A percentile compares a stretch with the other conserved stretches of the same genome.
Evolutionary conservation across 2,113 vertebrate species (phyloP).

Genomic region (Hippolais icterina): DNA sequence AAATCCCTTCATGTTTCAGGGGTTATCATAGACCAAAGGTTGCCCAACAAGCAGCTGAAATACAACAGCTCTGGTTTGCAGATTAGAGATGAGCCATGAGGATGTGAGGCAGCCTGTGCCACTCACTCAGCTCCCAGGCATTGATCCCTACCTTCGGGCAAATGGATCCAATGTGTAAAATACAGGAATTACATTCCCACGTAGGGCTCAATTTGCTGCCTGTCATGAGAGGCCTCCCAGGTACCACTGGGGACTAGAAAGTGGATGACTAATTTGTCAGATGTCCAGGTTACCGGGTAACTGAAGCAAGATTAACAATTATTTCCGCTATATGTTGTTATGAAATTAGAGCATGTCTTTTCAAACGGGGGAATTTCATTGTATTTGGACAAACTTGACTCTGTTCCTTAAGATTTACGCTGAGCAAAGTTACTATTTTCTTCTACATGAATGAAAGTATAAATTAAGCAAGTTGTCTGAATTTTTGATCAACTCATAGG

Average conservation of each 20-base stretch:
- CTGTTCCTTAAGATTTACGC: not conserved
- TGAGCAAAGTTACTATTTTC: not conserved
- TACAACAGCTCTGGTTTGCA: not conserved
- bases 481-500: not conserved
- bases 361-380: not conserved
- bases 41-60: not conserved
- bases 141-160: accelerated
- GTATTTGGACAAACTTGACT: not conserved
- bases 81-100: not conserved
- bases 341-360: not conserved
- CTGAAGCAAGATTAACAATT: not conserved
- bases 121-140: not conserved
- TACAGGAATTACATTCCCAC: not conserved
- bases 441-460: not conserved
- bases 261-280: not conserved
- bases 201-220: not conserved
- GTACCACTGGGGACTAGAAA: not conserved
- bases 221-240: not conserved
- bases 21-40: not conserved
- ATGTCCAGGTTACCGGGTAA: not conserved
- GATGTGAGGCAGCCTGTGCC: not conserved
- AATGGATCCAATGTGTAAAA: accelerated
- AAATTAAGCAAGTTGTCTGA: not conserved
- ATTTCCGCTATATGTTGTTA: not conserved
- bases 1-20: not conserved